A percentile compares a stretch with the other conserved stretches of the same genome.
These are phyloP conservation scores for Myotis yumanensis DNA, from an alignment of 2,113 vertebrate genomes.

Conservation along the genomic window DNA sequence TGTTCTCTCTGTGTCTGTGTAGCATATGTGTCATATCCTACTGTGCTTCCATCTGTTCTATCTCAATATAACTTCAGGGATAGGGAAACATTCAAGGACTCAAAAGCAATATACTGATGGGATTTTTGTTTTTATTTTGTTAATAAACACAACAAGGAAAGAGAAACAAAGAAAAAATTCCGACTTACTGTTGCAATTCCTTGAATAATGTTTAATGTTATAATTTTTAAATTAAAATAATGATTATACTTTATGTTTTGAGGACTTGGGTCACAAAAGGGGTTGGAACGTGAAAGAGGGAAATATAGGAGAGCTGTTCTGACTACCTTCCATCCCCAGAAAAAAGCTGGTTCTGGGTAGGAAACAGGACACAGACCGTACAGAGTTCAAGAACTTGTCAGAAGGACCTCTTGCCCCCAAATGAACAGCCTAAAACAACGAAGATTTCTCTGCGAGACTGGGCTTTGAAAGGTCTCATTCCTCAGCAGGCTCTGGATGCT, in stretches of 20 bases:
- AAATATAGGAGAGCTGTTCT: neutral
- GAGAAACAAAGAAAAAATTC: constrained; percentile 5
- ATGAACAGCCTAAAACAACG: neutral
- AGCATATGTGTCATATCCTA: neutral
- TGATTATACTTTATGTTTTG: neutral
- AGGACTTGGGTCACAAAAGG: neutral
- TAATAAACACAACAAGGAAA: constrained; percentile 23
- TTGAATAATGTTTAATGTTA: neutral
- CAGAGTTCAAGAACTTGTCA: neutral
- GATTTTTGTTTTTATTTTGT: neutral
- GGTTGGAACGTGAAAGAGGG: neutral
- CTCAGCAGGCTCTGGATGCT: neutral
- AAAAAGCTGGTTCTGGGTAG: neutral
- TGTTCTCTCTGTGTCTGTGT: neutral
- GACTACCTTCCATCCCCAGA: neutral
- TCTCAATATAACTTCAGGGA: neutral
- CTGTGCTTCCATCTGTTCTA: constrained; percentile 56
- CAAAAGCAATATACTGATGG: neutral
- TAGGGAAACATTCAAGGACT: neutral
- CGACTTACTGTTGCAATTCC: neutral
- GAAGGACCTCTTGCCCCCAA: neutral
- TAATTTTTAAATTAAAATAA: constrained; percentile 22
- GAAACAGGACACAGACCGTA: neutral
- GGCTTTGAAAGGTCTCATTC: neutral
- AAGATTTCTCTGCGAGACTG: neutral